Evolutionary conservation across 2,797 vertebrate species (phyloP).

Genomic region (Melanotaenia nigrans): DNA sequence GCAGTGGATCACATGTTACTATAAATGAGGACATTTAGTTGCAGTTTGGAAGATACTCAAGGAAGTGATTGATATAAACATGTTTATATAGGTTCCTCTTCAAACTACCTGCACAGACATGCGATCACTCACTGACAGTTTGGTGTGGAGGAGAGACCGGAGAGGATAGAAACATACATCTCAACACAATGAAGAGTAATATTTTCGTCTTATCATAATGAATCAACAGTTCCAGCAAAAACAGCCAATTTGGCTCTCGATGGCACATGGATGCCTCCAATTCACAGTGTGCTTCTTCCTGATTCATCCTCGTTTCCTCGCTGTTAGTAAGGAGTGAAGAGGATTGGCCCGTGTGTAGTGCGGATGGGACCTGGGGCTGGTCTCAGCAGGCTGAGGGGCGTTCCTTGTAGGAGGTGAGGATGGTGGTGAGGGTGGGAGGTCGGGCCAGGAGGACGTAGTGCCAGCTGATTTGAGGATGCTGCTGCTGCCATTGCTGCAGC

Average conservation of each 20-base stretch:
- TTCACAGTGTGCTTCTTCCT: conserved; percentile 81
- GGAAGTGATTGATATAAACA: conserved; percentile 44
- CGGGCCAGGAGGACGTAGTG: conserved; percentile 74
- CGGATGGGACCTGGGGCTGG: conserved; percentile 89
- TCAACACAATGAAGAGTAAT: conserved; percentile 45
- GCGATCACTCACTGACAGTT: conserved; percentile 36
- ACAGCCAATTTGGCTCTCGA: conserved; percentile 50
- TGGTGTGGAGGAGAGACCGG: conserved; percentile 43
- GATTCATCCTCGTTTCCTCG: conserved; percentile 51
- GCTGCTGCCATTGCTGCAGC: conserved; percentile 88
- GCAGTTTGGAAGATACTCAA: conserved; percentile 36
- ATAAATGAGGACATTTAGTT: conserved; percentile 37
- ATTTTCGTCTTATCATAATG: conserved; percentile 23
- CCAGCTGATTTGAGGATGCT: conserved; percentile 86
- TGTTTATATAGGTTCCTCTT: conserved; percentile 38
- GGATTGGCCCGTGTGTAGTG: conserved; percentile 88
- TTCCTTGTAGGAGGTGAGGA: conserved; percentile 86
- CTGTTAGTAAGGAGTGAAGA: conserved; percentile 90
- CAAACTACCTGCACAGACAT: conserved; percentile 38
- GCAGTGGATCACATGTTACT: conserved; percentile 28
- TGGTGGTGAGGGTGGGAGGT: conserved; percentile 73
- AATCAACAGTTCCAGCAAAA: conserved; percentile 38
- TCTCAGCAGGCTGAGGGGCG: conserved; percentile 87
- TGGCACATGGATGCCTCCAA: conserved; percentile 49
- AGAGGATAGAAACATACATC: conserved; percentile 39